Percentiles rank a stretch among this genome's conserved stretches.
Conservation (phyloP, 2,113 vertebrate species). For the Scalopus aquaticus region DNA sequence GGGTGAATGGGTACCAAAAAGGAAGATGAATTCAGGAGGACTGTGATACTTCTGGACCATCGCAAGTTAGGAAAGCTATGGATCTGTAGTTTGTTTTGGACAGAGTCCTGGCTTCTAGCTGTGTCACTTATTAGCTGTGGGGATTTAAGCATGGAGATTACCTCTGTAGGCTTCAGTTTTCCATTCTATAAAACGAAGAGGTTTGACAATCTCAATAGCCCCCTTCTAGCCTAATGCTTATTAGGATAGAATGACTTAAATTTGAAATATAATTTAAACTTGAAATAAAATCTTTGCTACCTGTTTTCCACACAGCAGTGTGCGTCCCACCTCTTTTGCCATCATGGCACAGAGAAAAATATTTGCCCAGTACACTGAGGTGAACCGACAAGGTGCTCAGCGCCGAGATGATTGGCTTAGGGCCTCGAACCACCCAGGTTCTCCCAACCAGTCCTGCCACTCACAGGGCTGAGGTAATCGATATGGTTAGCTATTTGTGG, state of each 20-base stretch:
- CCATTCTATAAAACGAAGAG: not conserved
- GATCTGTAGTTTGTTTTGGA: not conserved
- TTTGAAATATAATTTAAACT: not conserved
- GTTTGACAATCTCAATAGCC: not conserved
- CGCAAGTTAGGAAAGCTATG: not conserved
- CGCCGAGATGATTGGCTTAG: not conserved
- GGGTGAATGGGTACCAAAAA: not conserved
- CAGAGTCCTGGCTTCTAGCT: not conserved
- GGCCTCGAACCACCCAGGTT: not conserved
- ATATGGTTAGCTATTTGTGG: not conserved
- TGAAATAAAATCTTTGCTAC: not conserved
- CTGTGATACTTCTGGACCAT: accelerated
- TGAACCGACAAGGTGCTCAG: not conserved
- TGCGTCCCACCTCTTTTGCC: not conserved
- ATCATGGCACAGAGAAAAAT: not conserved
- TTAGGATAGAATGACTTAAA: no score
- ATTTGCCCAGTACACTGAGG: not conserved
- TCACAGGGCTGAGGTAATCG: not conserved
- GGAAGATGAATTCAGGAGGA: not conserved
- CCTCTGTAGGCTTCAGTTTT: not conserved
- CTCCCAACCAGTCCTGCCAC: not conserved
- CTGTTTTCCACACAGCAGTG: accelerated
- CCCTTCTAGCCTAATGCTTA: accelerated
- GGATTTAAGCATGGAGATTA: not conserved
- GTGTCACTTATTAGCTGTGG: not conserved